Base-by-base conservation (phyloP, 1,140 invertebrate genomes). In the Halesus radiatus region DNA sequence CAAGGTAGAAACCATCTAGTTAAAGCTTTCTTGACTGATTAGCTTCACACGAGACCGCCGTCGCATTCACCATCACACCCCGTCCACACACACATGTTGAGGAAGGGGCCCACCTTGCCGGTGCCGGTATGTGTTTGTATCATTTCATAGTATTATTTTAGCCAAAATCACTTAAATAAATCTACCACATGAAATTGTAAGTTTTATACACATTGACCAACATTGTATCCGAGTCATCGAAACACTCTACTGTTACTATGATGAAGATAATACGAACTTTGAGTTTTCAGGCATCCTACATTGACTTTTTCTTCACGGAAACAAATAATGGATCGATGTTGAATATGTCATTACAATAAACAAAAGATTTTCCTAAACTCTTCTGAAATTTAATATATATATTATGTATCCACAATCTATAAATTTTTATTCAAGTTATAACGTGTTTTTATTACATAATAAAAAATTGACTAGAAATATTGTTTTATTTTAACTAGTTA, bases 391-490 rank as follows among this genome's bases (percentile, higher is more conserved):
- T 56, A 72, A 80, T 80, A 76, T 79, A 18, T 18, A 56, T 56
- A 56, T 18, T 56, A 56, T 56, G 20, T 56, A 62, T 79, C 78
- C 81, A 82, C 81, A 77, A 76, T 82, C 81, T 82, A 83, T 83
- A 83, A 79, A 83, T 68, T 79, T 83, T 76, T 70, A 80, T 58
- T 80, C 72, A 70, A 83, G 68, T 78, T 76, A 70, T 81, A 83
- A 83, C 80, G 66, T 83, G 73, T 79, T 79, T 64, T 75, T 79
- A 83, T 79, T 76, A 72, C 23, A 64, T 72, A 70, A 80, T 80
- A 50, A 80, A 78, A 83, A 80, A 83, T 83, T 83, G 82, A 83
- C 82, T 83, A 83, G 72, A 77, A 78, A 81, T 83, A 81, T 83
- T 83, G 77, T 81, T 73, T 83, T 79, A 22, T 26, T 80, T 82